A percentile compares a stretch with the other conserved stretches of the same genome.
phyloP scores from a whole-genome alignment of 2,888 invertebrate species.

The Pseudococcus viburni region DNA sequence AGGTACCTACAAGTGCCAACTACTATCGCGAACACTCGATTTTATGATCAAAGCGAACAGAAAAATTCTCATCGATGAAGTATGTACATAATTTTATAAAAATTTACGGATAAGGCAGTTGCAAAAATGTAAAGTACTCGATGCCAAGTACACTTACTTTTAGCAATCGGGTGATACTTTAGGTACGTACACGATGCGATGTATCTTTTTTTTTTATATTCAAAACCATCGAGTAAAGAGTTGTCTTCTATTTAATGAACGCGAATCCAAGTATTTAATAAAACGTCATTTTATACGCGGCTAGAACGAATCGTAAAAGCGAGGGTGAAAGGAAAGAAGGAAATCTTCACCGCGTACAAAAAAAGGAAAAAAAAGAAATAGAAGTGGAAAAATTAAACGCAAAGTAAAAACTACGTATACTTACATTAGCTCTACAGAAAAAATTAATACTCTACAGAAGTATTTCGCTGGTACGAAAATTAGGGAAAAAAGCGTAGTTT shows the following conservation, averaged over 20 bases:
- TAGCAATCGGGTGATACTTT: background rate
- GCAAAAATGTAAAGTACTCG: conserved; percentile 6
- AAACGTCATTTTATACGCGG: background rate
- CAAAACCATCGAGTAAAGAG: background rate
- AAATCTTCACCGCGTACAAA: background rate
- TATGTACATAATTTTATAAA: conserved; percentile 12
- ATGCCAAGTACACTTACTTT: background rate
- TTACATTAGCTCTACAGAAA: background rate
- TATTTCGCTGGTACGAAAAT: background rate
- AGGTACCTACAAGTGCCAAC: background rate
- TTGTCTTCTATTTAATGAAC: conserved; percentile 2
- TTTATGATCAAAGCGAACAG: conserved; percentile 25
- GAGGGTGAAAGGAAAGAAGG: background rate
- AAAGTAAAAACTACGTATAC: conserved; percentile 2
- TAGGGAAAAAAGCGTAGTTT: background rate
- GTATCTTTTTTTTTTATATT: background rate
- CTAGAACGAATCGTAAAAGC: background rate
- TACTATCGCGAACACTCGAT: background rate
- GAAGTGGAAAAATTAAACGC: background rate
- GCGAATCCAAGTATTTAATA: background rate
- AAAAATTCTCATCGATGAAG: background rate
- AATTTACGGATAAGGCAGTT: background rate
- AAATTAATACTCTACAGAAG: conserved; percentile 37
- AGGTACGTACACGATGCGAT: background rate
- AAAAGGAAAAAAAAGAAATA: background rate